Percentiles rank a stretch among this genome's conserved stretches.
Conservation (phyloP, 2,888 invertebrate genomes). For the Fissipunctia ypsillon region DNA sequence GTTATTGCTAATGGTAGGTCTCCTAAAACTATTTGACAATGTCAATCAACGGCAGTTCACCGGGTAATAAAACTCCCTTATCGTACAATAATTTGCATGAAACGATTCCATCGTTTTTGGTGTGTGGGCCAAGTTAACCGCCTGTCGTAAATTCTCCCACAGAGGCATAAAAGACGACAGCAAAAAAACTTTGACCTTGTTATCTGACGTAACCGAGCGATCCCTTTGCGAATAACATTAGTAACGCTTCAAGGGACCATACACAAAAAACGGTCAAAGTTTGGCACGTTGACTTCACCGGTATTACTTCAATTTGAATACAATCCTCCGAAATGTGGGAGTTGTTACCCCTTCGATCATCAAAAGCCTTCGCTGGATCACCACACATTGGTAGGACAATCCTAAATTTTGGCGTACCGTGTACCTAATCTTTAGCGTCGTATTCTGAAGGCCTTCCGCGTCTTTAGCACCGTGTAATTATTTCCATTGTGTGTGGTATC, state of each 20-base stretch:
- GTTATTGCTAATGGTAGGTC: constrained; percentile 1
- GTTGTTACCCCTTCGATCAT: not conserved
- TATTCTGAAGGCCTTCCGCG: constrained; percentile 73
- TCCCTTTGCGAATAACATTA: constrained; percentile 71
- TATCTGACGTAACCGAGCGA: constrained; percentile 63
- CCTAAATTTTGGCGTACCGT: constrained; percentile 69
- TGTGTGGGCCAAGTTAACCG: constrained; percentile 38
- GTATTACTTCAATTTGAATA: constrained; percentile 34
- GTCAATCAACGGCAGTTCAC: constrained; percentile 12
- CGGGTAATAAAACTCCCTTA: constrained; percentile 32
- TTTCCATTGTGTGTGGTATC: constrained; percentile 76
- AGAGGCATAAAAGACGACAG: constrained; percentile 41
- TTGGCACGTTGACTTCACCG: constrained; percentile 41
- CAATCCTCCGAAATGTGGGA: constrained; percentile 25
- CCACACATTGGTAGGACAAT: constrained; percentile 64
- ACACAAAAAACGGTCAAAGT: constrained; percentile 47
- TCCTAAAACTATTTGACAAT: constrained; percentile 23
- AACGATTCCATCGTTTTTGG: constrained; percentile 28
- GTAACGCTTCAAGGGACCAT: constrained; percentile 65
- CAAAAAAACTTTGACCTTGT: constrained; percentile 73
- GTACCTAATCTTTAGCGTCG: constrained; percentile 68
- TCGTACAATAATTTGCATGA: constrained; percentile 46
- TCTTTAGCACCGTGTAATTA: constrained; percentile 74
- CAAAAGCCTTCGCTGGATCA: constrained; percentile 2
- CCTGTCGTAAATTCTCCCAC: constrained; percentile 50